phyloP scores from a whole-genome alignment of 2,797 vertebrate genomes.

The Pteronotus mesoamericanus region DNA sequence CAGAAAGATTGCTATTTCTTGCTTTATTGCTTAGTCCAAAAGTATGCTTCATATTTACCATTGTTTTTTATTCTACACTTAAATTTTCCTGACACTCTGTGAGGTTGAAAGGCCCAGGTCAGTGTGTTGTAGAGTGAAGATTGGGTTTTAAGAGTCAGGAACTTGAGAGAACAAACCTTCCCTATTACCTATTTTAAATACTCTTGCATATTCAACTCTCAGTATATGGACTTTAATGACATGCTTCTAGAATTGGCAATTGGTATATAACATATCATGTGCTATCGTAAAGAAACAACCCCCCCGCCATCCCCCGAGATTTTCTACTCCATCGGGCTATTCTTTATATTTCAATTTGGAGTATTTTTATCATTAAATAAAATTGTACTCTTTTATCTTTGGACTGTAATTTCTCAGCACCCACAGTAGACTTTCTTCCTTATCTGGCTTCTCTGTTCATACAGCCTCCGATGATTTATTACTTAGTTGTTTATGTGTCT shows the following conservation, averaged over 20 bases:
- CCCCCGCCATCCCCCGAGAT: background rate
- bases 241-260: background rate
- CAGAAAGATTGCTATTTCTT: background rate
- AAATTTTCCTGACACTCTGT: background rate
- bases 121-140: background rate
- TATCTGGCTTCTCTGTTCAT: background rate
- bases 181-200: background rate
- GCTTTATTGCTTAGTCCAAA: conserved; percentile 38
- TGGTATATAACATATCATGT: background rate
- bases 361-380: background rate
- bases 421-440: background rate
- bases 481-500: background rate
- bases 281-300: background rate
- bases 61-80: background rate
- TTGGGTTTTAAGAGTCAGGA: background rate
- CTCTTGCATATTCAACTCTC: background rate
- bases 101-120: background rate
- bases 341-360: background rate
- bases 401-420: background rate
- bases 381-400: background rate
- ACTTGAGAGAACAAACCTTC: background rate
- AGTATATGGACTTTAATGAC: background rate
- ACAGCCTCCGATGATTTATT: background rate
- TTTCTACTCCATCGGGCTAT: background rate
- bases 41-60: background rate